These are phyloP conservation scores for Polymixis flavicincta DNA, from an alignment of 2,888 invertebrate species.

Conservation along the genomic window DNA sequence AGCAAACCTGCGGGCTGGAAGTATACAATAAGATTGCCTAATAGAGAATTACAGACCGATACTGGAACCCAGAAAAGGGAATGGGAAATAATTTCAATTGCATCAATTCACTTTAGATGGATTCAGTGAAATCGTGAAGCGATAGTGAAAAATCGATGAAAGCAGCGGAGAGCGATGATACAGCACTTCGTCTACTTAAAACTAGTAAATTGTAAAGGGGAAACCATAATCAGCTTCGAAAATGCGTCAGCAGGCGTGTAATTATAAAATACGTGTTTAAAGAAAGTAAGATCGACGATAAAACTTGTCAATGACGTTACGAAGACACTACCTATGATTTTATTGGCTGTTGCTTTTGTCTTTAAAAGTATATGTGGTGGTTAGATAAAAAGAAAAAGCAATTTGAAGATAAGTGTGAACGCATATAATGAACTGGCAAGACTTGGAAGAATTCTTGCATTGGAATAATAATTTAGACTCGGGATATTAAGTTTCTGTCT, in stretches of 20 bases:
- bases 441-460: conserved; percentile 26
- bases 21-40: background rate
- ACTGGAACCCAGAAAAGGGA: background rate
- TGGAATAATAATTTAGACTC: conserved; percentile 14
- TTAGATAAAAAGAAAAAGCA: conserved; percentile 40
- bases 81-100: background rate
- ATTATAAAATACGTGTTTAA: conserved; percentile 57
- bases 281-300: conserved; percentile 59
- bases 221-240: conserved; percentile 58
- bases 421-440: conserved; percentile 35
- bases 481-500: conserved; percentile 8
- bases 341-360: conserved; percentile 54
- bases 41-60: background rate
- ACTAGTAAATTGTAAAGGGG: conserved; percentile 39
- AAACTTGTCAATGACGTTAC: conserved; percentile 45
- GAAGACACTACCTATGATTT: conserved; percentile 53
- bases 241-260: conserved; percentile 65
- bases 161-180: conserved; percentile 12
- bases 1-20: background rate
- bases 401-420: conserved; percentile 27
- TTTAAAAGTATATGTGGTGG: conserved; percentile 31
- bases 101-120: background rate
- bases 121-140: conserved; percentile 1
- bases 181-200: conserved; percentile 18
- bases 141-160: conserved; percentile 17